Percentiles rank a stretch among this genome's conserved stretches.
phyloP scores from a whole-genome alignment of 2,113 vertebrate species.

The Uria aalge region DNA sequence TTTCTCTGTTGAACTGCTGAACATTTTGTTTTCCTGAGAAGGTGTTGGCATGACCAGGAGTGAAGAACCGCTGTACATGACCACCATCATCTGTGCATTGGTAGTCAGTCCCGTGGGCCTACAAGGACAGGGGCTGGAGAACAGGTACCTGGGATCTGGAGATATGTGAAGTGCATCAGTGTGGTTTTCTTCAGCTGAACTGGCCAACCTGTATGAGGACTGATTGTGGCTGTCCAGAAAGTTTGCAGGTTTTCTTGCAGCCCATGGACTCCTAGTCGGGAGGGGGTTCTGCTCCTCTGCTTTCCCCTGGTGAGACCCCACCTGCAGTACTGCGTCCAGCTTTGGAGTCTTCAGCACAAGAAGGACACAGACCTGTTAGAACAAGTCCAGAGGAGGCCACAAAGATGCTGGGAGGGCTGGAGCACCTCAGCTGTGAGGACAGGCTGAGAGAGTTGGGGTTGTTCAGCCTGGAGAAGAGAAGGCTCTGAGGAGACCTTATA shows the following conservation, averaged over 20 bases:
- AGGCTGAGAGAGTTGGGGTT: background rate
- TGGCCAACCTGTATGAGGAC: too few species aligned
- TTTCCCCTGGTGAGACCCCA: background rate
- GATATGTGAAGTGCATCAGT: accelerated
- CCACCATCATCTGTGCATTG: accelerated
- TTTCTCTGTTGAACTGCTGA: background rate
- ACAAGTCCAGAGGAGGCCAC: background rate
- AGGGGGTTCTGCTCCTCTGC: background rate
- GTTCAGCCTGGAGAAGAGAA: background rate
- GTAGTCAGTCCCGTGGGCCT: background rate
- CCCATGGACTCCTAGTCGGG: accelerated
- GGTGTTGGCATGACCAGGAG: background rate
- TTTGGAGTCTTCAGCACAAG: background rate
- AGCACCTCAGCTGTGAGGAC: background rate
- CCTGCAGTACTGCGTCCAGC: background rate
- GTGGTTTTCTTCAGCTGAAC: background rate
- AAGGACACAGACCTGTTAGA: background rate
- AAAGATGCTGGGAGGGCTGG: background rate
- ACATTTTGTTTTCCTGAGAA: background rate
- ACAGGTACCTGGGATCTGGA: background rate
- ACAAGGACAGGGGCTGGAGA: background rate
- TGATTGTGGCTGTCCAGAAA: background rate
- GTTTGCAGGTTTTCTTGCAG: too few species aligned
- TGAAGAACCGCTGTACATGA: background rate
- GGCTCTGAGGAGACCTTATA: background rate